A percentile compares a stretch with the other conserved stretches of the same genome.
Conservation (phyloP, 2,113 vertebrate genomes). For the Eptesicus fuscus region DNA sequence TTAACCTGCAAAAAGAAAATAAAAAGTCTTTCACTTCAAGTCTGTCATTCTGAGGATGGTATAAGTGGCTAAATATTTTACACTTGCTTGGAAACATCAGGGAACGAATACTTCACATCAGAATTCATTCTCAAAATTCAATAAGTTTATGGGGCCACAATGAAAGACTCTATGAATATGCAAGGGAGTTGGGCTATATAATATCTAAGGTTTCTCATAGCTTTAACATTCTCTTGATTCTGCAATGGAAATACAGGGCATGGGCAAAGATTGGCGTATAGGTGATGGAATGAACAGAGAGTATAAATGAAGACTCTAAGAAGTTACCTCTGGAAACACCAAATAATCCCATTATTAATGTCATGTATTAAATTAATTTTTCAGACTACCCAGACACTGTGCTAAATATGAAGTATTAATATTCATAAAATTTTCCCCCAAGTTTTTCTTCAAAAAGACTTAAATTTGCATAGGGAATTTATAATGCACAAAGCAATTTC, state of each 20-base stretch:
- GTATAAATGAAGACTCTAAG: not conserved
- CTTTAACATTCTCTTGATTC: not conserved
- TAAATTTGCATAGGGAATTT: not conserved
- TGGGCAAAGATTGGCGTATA: not conserved
- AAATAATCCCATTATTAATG: not conserved
- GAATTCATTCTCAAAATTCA: not conserved
- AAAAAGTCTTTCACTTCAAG: not conserved
- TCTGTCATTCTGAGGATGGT: not conserved
- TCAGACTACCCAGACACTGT: not conserved
- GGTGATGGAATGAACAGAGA: not conserved
- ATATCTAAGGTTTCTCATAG: not conserved
- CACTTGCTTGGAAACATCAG: not conserved
- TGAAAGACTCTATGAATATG: not conserved
- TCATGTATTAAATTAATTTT: slow-evolving; percentile 1
- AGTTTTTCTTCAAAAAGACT: not conserved
- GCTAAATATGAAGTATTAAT: not conserved
- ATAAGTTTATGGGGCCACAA: not conserved
- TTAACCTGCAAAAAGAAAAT: slow-evolving; percentile 45
- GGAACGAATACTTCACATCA: not conserved
- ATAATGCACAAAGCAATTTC: not conserved
- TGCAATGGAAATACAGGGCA: not conserved
- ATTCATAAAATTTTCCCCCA: not conserved
- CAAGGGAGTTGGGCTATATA: not conserved
- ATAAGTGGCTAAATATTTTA: not conserved
- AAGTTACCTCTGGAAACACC: not conserved